A percentile compares a stretch with the other conserved stretches of the same genome.
Evolutionary conservation across 2,888 invertebrate genomes (phyloP).

Genomic region (Carterocephalus palaemon): DNA sequence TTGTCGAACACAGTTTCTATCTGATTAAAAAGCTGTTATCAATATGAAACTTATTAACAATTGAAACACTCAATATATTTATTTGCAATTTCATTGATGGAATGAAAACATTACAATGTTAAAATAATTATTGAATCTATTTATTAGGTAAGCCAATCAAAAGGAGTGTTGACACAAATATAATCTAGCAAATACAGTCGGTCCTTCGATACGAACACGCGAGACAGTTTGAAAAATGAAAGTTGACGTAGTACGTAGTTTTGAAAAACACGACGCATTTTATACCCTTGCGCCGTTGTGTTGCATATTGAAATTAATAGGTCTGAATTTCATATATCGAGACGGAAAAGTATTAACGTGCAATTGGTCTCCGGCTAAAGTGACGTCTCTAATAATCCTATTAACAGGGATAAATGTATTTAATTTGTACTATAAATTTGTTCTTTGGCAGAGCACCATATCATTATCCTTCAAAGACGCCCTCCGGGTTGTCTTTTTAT

Average conservation of each 20-base stretch:
- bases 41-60: too few relatives aligned
- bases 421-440: slow-evolving; percentile 2
- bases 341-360: background rate
- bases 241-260: background rate
- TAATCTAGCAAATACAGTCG: too few relatives aligned
- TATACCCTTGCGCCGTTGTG: background rate
- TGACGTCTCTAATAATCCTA: background rate
- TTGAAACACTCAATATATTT: background rate
- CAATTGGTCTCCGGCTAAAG: background rate
- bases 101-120: background rate
- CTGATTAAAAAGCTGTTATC: too few relatives aligned
- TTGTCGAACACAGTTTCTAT: too few relatives aligned
- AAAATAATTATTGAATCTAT: background rate
- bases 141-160: too few relatives aligned
- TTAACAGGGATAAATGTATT: background rate
- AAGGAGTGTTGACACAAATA: too few relatives aligned
- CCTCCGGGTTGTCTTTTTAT: background rate
- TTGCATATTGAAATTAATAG: background rate
- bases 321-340: slow-evolving; percentile 2
- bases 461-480: slow-evolving; percentile 3
- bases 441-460: too few relatives aligned
- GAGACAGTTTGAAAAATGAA: slow-evolving; percentile 4
- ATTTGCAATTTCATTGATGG: background rate
- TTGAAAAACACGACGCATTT: background rate
- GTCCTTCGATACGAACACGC: too few relatives aligned